Evolutionary conservation across 2,888 invertebrate species (phyloP).

Genomic region (Drosophila limbata): DNA sequence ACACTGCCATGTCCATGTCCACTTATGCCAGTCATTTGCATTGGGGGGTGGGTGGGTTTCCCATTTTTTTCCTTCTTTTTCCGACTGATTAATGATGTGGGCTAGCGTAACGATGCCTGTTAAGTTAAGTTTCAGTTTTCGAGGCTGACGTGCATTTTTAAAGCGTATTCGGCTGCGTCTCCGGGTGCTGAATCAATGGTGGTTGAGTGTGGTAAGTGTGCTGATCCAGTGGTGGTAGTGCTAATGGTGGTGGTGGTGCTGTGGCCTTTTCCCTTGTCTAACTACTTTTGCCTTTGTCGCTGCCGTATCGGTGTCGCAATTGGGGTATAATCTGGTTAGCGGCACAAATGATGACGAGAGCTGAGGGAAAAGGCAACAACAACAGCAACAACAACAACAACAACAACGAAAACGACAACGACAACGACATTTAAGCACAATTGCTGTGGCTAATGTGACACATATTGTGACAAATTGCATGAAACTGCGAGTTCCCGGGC

Average conservation of each 20-base stretch:
- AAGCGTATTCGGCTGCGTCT: slow-evolving; percentile 27
- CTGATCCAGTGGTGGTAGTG: slow-evolving; percentile 18
- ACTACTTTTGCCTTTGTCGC: slow-evolving; percentile 49
- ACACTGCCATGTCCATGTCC: slow-evolving; percentile 21
- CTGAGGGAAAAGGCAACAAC: slow-evolving; percentile 12
- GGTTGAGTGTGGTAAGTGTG: slow-evolving; percentile 34
- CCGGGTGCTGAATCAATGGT: slow-evolving; percentile 37
- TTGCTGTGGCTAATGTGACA: slow-evolving; percentile 85
- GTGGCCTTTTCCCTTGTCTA: slow-evolving; percentile 51
- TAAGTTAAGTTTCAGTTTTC: slow-evolving; percentile 38
- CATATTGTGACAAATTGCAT: slow-evolving; percentile 86
- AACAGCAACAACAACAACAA: slow-evolving; percentile 23
- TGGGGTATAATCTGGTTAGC: slow-evolving; percentile 78
- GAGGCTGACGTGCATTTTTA: slow-evolving; percentile 56
- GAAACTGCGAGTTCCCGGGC: slow-evolving; percentile 51
- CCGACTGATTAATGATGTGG: slow-evolving; percentile 72
- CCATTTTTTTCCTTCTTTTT: not conserved
- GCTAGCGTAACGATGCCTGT: slow-evolving; percentile 30
- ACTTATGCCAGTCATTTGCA: slow-evolving; percentile 56
- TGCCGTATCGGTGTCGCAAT: slow-evolving; percentile 70
- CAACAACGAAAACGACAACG: slow-evolving; percentile 48
- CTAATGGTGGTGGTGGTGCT: slow-evolving; percentile 21
- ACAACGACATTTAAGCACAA: slow-evolving; percentile 77
- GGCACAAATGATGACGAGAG: slow-evolving; percentile 63
- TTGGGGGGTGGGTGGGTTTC: slow-evolving; percentile 21